Conservation (phyloP, 2,888 invertebrate genomes). For the Fissipunctia ypsillon region DNA sequence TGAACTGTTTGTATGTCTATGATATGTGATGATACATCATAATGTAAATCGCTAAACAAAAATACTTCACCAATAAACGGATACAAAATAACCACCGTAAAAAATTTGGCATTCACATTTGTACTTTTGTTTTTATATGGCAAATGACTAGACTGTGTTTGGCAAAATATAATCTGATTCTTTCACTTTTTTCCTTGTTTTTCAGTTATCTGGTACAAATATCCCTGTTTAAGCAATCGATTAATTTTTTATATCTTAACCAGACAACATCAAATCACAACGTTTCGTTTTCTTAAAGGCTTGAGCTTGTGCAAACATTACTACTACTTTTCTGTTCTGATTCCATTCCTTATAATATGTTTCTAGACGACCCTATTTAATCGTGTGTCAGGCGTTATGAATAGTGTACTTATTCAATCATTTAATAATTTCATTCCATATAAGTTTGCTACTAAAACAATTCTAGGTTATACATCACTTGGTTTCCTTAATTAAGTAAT, state of each 20-base stretch:
- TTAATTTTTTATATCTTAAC: neutral
- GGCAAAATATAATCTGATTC: constrained; percentile 60
- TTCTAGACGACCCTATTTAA: neutral
- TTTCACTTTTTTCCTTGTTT: neutral
- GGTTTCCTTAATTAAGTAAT: neutral
- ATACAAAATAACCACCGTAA: constrained; percentile 62
- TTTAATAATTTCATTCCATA: neutral
- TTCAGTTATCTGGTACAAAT: neutral
- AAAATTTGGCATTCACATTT: constrained; percentile 81
- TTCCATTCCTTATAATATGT: neutral
- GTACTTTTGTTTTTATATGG: constrained; percentile 75
- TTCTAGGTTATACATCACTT: constrained; percentile 5
- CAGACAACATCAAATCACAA: constrained; percentile 31
- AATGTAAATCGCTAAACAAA: constrained; percentile 61
- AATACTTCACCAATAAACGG: constrained; percentile 53
- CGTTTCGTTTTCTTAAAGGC: neutral
- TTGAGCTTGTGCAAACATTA: constrained; percentile 10
- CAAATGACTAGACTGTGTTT: constrained; percentile 59
- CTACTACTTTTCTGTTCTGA: neutral
- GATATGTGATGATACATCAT: constrained; percentile 76
- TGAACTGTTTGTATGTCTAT: constrained; percentile 66
- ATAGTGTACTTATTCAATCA: neutral
- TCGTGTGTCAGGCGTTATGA: neutral
- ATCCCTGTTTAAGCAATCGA: neutral
- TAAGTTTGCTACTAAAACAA: neutral